These are phyloP conservation scores for Chrysogorgia sp. DNA, from an alignment of 92 coral and sea anemone species.

Conservation along the genomic window DNA sequence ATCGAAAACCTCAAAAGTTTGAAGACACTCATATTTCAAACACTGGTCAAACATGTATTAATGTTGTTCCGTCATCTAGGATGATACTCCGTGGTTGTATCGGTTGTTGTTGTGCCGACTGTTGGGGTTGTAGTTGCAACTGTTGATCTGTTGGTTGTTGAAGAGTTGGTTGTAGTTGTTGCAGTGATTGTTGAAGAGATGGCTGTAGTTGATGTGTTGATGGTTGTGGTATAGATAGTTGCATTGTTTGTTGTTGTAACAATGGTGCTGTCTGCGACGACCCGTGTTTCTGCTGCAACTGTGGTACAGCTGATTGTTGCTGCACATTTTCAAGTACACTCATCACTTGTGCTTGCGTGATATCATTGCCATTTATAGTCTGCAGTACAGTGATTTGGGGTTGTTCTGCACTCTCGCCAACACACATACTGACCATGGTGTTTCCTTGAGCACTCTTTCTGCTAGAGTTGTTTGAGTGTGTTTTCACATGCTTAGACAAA, in stretches of 20 bases:
- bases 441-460: slow-evolving; percentile 29
- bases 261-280: too few relatives aligned
- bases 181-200: slow-evolving; percentile 9
- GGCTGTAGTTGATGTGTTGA: slow-evolving; percentile 10
- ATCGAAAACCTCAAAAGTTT: too few relatives aligned
- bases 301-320: neutral
- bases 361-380: slow-evolving; percentile 16
- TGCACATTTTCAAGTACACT: slow-evolving; percentile 20
- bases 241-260: too few relatives aligned
- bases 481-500: slow-evolving; percentile 94
- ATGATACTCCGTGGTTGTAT: slow-evolving; percentile 19
- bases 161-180: slow-evolving; percentile 11
- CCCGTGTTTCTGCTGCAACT: slow-evolving; percentile 3
- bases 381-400: slow-evolving; percentile 10
- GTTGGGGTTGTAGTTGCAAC: neutral
- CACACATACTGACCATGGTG: slow-evolving; percentile 4
- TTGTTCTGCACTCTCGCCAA: neutral
- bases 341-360: slow-evolving; percentile 25
- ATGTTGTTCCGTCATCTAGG: slow-evolving; percentile 23
- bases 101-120: neutral
- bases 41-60: too few relatives aligned
- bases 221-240: too few relatives aligned
- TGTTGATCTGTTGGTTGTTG: neutral
- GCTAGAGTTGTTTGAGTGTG: slow-evolving; percentile 78
- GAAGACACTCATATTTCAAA: too few relatives aligned